phyloP scores from a whole-genome alignment of 1,140 invertebrate species.

The Drosophila rhopaloa region DNA sequence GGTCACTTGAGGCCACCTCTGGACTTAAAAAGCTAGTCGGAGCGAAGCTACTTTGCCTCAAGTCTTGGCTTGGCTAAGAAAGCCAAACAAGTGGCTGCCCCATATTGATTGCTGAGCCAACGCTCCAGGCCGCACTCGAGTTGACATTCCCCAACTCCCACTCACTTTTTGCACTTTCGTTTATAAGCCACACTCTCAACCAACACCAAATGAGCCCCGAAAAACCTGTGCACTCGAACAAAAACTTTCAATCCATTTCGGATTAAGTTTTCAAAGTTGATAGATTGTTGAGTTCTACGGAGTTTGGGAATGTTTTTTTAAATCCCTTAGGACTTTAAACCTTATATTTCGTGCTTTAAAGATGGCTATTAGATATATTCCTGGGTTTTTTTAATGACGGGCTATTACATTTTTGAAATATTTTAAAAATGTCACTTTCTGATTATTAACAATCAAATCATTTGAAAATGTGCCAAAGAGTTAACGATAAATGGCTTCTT shows the following conservation, averaged over 20 bases:
- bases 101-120: slow-evolving; percentile 73
- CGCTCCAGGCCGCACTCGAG: slow-evolving; percentile 26
- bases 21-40: slow-evolving; percentile 4
- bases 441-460: too few species aligned
- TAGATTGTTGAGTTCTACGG: too few species aligned
- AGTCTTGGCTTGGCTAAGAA: slow-evolving; percentile 58
- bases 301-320: too few species aligned
- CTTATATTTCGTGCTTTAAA: too few species aligned
- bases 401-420: too few species aligned
- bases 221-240: slow-evolving; percentile 12
- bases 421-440: too few species aligned
- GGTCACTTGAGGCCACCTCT: slow-evolving; percentile 55
- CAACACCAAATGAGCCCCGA: background rate
- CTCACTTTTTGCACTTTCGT: slow-evolving; percentile 54
- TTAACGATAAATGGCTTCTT: too few species aligned
- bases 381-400: too few species aligned
- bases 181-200: slow-evolving; percentile 53
- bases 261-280: background rate
- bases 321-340: too few species aligned
- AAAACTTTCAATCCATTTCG: background rate
- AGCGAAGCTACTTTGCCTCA: slow-evolving; percentile 40
- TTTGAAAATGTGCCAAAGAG: too few species aligned
- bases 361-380: too few species aligned
- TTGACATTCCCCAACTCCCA: background rate
- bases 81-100: slow-evolving; percentile 76